Base-by-base conservation (phyloP, 2,797 vertebrate species). In the Streptopelia turtur region DNA sequence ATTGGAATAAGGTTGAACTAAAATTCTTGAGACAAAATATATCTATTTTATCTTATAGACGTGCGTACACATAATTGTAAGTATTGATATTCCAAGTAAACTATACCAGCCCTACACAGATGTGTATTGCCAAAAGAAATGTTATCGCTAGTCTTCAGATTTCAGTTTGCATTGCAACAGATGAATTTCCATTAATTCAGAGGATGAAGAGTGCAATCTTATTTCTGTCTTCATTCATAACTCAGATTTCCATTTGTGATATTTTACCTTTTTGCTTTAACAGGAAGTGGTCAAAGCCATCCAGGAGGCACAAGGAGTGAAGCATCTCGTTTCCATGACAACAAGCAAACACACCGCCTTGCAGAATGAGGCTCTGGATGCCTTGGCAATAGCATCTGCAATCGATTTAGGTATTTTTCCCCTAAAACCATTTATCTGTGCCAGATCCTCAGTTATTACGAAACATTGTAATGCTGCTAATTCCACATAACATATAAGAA, bases 341-440 rank as follows among this genome's bases (percentile, higher is more conserved):
- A 98, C 97, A 55, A 99, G 98, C 5, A 97, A 99, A 82, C 98
- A 99, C 0, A 97, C 98, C 91, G 98, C 98, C 97, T 98, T 98
- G 98, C 99, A 99, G 97, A 99, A 99, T 16, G 98, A 99, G 95
- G 99, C 99, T 74, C 96, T 99, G 93, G 98, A 98, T 33, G 98
- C 99, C 61, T 93, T 99, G 97, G 98, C 99, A 30, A 98, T 99
- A 76, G 98, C 98, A 31, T 98, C 98, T 59, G 97, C 98, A 57
- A 98, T 98, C 6, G 97, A 98, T 92, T 98, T 99, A 57, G 98
- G 99, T 99, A 98, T 33, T 43, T 52, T 30, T 41, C 50, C 50
- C 27, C 47, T 69, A 13, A 39, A 88, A 83, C 3, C 13, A 35
- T 21, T 71, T 30, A n/a, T 10, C 45, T 59, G 4, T 69, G 24